Evolutionary conservation across 2,113 vertebrate genomes (phyloP).

Genomic region (Mastomys coucha): DNA sequence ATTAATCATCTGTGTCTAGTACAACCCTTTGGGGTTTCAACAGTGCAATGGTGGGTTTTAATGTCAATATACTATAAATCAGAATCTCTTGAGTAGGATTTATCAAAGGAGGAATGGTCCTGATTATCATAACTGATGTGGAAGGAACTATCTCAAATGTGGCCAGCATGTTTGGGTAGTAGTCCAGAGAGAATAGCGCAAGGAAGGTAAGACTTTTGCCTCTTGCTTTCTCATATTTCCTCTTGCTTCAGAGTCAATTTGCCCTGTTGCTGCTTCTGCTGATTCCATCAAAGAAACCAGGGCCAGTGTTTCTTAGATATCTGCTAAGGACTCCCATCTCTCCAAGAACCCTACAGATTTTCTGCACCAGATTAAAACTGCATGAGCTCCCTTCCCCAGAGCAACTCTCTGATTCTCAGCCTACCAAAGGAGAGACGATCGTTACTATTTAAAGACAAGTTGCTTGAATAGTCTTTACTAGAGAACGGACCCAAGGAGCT

Average conservation of each 20-base stretch:
- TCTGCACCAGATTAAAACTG: background rate
- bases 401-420: background rate
- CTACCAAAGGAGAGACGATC: background rate
- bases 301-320: background rate
- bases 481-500: too few relatives aligned
- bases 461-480: background rate
- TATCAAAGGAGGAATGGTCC: background rate
- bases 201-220: background rate
- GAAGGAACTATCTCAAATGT: background rate
- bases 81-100: background rate
- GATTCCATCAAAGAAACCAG: background rate
- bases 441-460: background rate
- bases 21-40: background rate
- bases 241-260: background rate
- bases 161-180: too few relatives aligned
- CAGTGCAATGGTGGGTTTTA: background rate
- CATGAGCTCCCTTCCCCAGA: fast-evolving
- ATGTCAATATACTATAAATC: background rate
- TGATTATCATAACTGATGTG: background rate
- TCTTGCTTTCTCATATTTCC: background rate
- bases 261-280: background rate
- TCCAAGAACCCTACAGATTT: background rate
- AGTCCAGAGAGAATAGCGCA: background rate
- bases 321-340: too few relatives aligned
- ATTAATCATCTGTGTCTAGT: background rate